Evolutionary conservation across 2,888 invertebrate species (phyloP), one percentile per base, ranked within the genome.

Genomic region (Ypsolopha sequella): DNA sequence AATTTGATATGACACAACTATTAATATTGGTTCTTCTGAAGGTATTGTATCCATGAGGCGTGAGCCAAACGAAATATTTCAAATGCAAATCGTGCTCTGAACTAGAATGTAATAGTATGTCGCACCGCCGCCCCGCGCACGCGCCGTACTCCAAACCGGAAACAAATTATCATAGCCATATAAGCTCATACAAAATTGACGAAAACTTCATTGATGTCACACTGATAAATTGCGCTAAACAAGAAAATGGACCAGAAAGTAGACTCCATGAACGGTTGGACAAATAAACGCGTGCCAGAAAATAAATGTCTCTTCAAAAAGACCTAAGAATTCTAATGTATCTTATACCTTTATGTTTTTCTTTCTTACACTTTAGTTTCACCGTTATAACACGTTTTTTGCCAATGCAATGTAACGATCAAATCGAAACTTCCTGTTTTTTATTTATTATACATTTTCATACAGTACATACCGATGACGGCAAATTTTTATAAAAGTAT

Each of bases 81-180:
- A 85, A 82, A 86, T 86, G 85, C 86, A 86, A 86, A 86, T 86
- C 85, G 86, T 84, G 82, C 80, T 70, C 35, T 76, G 75, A 76
- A 77, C 79, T 70, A 80, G 82, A 86, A 81, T 81, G 85, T 84
- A 81, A 82, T 79, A 80, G 82, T 80, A 75, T 76, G 81, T 84
- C 81, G 84, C 78, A 82, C 65, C 70, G 86, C 84, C 24, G 61
- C 70, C 13, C 48, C 44, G 86, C 84, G 85, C 85, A 84, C 86
- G 85, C 82, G 84, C 73, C 78, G 75, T 64, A 58, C 64, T 73
- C 36, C 36, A 14, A 74, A 79, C 84, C 86, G 86, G 86, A 85
- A 82, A 86, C 78, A 85, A 85, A 86, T 86, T 86, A 85, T 84
- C 86, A 85, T 86, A 81, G 67, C 86, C 86, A 81, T 86, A 82